Evolutionary conservation across 64 coral and sea anemone genomes (phyloP), one percentile per base, ranked within the genome.

Genomic region (Actinia equina): DNA sequence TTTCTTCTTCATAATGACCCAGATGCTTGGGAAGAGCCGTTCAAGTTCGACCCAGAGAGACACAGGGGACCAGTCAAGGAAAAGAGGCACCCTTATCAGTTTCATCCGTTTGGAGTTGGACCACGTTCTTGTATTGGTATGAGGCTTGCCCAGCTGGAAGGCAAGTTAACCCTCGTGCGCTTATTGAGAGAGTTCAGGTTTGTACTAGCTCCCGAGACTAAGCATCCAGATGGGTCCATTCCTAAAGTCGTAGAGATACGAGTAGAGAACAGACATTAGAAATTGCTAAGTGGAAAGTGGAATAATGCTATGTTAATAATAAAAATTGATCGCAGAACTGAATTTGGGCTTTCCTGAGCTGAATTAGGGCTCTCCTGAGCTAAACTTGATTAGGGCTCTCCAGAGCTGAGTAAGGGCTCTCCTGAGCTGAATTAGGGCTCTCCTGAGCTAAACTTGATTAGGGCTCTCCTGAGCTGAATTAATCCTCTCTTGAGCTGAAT

Each of bases 21-120:
- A 30, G 57, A 94, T 17, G 58, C 86, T 25, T 94, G 92, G 92
- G 83, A 60, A 16, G 84, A 94, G 13, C 92, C 92, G 2, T 62
- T 86, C 46, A 89, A 52, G 16, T 94, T 94, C 41, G 77, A 89
- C 77, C 92, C 92, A 44, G 88, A 94, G 27, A 88, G 87, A 74
- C 77, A 71, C n/a, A 22, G 62, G 22, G 85, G 78, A 17, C 78
- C 78, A 49, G 44, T 14, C 22, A 81, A 74, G 69, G 69, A 74
- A 41, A 74, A 49, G 42, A 81, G 78, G 49, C 78, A 81, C 43
- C 78, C 78, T n/a, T 81, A 81, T 11, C 78, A 81, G 43, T 81
- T 81, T 43, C 17, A 22, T 7, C 78, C 78, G 6, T 81, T 81
- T 81, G 78, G 78, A 16, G 22, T 20, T 81, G 78, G 78, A 19